Percentiles rank a stretch among this genome's conserved stretches.
Evolutionary conservation across 2,113 vertebrate species (phyloP).

Genomic region (Panthera tigris): DNA sequence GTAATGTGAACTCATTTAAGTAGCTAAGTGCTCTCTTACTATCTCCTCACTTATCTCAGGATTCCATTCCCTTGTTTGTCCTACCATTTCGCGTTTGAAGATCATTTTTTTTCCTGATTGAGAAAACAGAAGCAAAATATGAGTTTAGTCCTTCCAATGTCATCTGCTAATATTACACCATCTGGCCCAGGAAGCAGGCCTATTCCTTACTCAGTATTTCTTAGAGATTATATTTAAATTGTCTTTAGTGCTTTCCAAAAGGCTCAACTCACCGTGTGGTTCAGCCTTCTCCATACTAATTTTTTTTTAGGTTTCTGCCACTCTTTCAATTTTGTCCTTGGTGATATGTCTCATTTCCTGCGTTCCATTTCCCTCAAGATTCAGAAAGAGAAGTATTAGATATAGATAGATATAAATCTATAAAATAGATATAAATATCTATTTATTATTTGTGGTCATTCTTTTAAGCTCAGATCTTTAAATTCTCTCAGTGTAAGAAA

Average conservation of each 20-base stretch:
- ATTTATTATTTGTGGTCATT: not conserved
- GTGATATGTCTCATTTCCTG: not conserved
- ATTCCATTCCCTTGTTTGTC: constrained; percentile 78
- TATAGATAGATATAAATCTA: no score
- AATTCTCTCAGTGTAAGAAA: not conserved
- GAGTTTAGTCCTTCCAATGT: constrained; percentile 70
- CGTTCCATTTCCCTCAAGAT: not conserved
- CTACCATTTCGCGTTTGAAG: constrained; percentile 70
- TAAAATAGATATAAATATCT: not conserved
- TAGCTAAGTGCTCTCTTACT: constrained; percentile 72
- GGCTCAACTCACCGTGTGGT: not conserved
- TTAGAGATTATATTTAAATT: constrained; percentile 69
- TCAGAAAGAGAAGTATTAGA: not conserved
- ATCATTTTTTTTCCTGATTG: constrained; percentile 77
- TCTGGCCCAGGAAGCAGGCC: constrained; percentile 39
- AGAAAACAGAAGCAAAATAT: constrained; percentile 80
- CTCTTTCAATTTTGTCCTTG: constrained; percentile 35
- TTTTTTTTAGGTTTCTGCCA: constrained; percentile 31
- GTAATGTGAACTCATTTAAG: constrained; percentile 69
- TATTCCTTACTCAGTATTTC: constrained; percentile 28
- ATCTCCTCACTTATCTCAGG: constrained; percentile 70
- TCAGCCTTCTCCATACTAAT: not conserved
- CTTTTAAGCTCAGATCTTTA: not conserved
- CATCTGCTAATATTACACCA: constrained; percentile 71
- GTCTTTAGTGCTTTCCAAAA: constrained; percentile 46